Base-by-base conservation (phyloP, 2,797 vertebrate species). In the Schizopygopsis pylzovi region DNA sequence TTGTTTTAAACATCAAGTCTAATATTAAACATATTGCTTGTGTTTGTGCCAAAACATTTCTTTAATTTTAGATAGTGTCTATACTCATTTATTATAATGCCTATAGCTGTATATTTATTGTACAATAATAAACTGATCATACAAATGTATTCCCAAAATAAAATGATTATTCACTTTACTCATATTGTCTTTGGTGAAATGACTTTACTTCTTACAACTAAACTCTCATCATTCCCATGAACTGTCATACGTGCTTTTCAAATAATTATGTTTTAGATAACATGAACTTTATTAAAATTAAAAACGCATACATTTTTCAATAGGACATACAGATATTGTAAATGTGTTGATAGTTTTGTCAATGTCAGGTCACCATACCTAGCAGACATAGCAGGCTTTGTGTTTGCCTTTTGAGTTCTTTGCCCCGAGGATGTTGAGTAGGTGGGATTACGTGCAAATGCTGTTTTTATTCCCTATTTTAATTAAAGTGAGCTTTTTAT, bases 121-220 rank as follows among this genome's bases (percentile, higher is more conserved):
- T 37, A 37, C 28, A 2, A 0, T 22, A 37, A 54, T 56, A 22
- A 77, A 15, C 6, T 56, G 28, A 39, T 12, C 47, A 7, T 33
- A 75, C 20, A 11, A 6, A 54, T 37, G 4, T 6, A 13, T 11
- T 54, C 28, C 13, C n/a, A 16, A 54, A 49, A 67, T n/a, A 59
- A 65, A 45, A 80, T 33, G 0, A 65, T 49, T 68, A 37, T 67
- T 68, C 28, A 47, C 59, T n/a, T 65, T 37, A 4, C 28, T 47
- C 5, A 11, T 16, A 15, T 11, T 68, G 11, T 9, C 12, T 78
- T 78, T 20, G 39, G 15, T 61, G 84, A 81, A 82, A 76, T 43
- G 82, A 87, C 70, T 73, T 88, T 92, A 91, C 89, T 86, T 90
- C 85, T 92, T 90, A 91, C 39, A 88, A 89, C 73, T 88, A 83